These are phyloP conservation scores for Tetraneura akinire DNA, from an alignment of 1,140 invertebrate genomes.

Conservation along the genomic window DNA sequence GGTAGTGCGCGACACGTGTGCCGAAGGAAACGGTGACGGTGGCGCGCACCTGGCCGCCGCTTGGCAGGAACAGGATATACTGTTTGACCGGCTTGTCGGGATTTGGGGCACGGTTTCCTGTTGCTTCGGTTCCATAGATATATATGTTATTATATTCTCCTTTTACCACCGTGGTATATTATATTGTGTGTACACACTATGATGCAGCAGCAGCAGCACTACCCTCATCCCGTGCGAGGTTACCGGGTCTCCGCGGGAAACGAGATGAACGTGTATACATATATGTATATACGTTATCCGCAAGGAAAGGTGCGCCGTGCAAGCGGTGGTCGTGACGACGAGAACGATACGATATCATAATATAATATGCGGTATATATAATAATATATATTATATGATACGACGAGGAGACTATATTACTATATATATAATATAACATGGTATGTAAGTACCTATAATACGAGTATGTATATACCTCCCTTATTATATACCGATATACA, in stretches of 20 bases:
- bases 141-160: background rate
- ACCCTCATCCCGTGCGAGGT: background rate
- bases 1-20: conserved; percentile 11
- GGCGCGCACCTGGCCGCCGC: conserved; percentile 41
- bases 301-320: conserved; percentile 20
- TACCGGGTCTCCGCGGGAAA: conserved; percentile 38
- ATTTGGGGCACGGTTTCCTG: conserved; percentile 51
- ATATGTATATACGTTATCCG: background rate
- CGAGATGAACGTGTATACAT: background rate
- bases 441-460: too few species aligned
- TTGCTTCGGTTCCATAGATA: conserved; percentile 10
- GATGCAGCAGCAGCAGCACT: too few species aligned
- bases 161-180: background rate
- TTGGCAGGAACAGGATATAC: conserved; percentile 47
- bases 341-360: background rate
- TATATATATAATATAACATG: too few species aligned
- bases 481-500: too few species aligned
- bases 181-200: too few species aligned
- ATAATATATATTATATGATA: too few species aligned
- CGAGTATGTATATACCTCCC: too few species aligned
- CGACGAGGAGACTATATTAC: too few species aligned
- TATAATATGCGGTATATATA: too few species aligned
- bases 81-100: conserved; percentile 48
- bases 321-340: background rate
- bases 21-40: conserved; percentile 8